Base-by-base conservation (phyloP, 1,140 invertebrate species). In the Drosophila mayri region DNA sequence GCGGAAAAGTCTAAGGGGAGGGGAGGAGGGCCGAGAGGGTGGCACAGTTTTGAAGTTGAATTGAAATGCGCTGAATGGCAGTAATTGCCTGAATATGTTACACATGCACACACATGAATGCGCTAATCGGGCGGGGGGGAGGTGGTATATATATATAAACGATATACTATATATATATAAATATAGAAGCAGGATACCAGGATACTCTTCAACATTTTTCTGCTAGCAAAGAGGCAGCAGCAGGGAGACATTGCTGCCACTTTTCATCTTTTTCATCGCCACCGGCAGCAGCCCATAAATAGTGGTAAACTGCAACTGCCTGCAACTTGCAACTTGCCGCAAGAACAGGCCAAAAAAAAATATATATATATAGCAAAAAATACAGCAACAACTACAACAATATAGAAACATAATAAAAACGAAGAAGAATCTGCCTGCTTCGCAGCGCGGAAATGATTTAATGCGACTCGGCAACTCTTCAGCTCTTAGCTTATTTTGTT, bases 11-110 rank as follows among this genome's bases (percentile, higher is more conserved):
- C 22, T 20, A 41, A 10, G 25, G 18, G 35, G 12, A 10, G 20
- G 18, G 77, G 22, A 16, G 16, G 63, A 9, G 30, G 18, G 12
- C 32, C 6, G 32, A 30, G 77, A 14, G 20, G 30, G 38, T 47
- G 41, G 61, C 63, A 74, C 83, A 83, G 84, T 90, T 90, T 88
- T 90, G 77, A 90, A 88, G 84, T 88, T 88, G 84, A 88, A 90
- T 88, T 84, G 84, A 88, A 88, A 88, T 88, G 81, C 81, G 84
- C 81, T 88, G 84, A 90, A 88, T 88, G 85, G 85, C 84, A 85
- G 84, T 88, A 88, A 88, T 88, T 88, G 84, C 84, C 84, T 88
- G 84, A 88, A 90, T 88, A 90, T 90, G 84, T 84, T 81, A 88
- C 84, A 88, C 77, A 88, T 84, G 81, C 85, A 88, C 85, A 90